Evolutionary conservation across 2,113 vertebrate species (phyloP).

Genomic region (Gymnarchus niloticus): DNA sequence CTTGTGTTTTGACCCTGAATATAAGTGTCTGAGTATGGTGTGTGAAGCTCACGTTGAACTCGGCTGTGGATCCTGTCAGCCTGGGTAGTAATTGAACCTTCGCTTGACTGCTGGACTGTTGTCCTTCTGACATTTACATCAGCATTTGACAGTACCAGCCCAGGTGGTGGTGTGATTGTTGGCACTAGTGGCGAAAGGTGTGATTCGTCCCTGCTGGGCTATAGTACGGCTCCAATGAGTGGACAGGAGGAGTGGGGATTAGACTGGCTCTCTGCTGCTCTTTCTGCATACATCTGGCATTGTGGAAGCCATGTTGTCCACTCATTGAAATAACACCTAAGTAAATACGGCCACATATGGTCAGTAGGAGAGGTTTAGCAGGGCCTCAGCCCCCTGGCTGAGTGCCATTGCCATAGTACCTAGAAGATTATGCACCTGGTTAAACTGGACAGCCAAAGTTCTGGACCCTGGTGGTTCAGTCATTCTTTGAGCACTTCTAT

Average conservation of each 20-base stretch:
- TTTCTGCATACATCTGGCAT: constrained; percentile 54
- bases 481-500: not conserved
- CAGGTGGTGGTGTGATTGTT: too few species aligned
- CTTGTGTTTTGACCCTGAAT: too few species aligned
- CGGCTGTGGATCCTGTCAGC: too few species aligned
- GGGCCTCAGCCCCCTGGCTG: not conserved
- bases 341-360: constrained; percentile 49
- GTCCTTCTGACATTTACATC: too few species aligned
- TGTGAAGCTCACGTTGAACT: too few species aligned
- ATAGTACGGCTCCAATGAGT: too few species aligned
- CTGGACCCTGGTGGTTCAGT: not conserved
- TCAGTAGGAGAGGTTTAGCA: not conserved
- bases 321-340: constrained; percentile 55
- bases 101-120: too few species aligned
- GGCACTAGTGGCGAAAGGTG: too few species aligned
- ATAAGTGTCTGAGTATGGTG: too few species aligned
- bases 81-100: too few species aligned
- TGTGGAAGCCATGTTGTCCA: constrained; percentile 42
- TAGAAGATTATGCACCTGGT: not conserved
- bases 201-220: too few species aligned
- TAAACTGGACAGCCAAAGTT: not conserved
- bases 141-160: too few species aligned
- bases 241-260: not conserved
- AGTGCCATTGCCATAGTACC: not conserved
- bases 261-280: not conserved